Evolutionary conservation across 2,888 invertebrate species (phyloP).

Genomic region (Sinohyriopsis cumingii): DNA sequence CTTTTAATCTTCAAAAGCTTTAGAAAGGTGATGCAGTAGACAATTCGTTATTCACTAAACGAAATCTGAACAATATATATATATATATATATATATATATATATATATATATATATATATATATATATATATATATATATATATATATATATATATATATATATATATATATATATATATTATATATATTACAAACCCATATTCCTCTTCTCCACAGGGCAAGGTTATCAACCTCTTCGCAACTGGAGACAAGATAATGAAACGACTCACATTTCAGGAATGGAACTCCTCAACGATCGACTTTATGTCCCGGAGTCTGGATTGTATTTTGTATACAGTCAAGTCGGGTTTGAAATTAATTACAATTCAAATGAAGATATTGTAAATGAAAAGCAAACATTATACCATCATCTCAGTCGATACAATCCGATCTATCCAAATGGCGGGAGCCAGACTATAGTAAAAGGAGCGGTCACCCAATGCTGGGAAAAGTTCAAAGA

Average conservation of each 20-base stretch:
- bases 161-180: too few species aligned
- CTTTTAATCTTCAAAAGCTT: too few species aligned
- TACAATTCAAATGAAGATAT: slow-evolving; percentile 20
- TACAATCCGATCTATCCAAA: slow-evolving; percentile 41
- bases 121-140: too few species aligned
- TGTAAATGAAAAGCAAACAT: slow-evolving; percentile 15
- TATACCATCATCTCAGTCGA: slow-evolving; percentile 43
- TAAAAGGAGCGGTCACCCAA: slow-evolving; percentile 40
- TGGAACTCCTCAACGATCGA: slow-evolving; percentile 26
- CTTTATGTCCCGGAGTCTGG: slow-evolving; percentile 39
- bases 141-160: too few species aligned
- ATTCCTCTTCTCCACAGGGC: too few species aligned
- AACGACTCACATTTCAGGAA: slow-evolving; percentile 28
- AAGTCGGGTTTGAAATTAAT: slow-evolving; percentile 37
- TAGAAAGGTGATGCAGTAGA: too few species aligned
- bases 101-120: too few species aligned
- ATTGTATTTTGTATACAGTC: slow-evolving; percentile 46
- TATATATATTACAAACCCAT: too few species aligned
- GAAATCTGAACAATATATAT: too few species aligned
- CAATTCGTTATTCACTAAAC: too few species aligned
- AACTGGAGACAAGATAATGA: slow-evolving; percentile 23
- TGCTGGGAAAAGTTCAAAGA: slow-evolving; percentile 40
- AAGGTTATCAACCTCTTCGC: slow-evolving; percentile 22
- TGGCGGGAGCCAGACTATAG: slow-evolving; percentile 36
- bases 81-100: too few species aligned